phyloP scores from a whole-genome alignment of 2,113 vertebrate genomes.

The Pterocles burchelli region DNA sequence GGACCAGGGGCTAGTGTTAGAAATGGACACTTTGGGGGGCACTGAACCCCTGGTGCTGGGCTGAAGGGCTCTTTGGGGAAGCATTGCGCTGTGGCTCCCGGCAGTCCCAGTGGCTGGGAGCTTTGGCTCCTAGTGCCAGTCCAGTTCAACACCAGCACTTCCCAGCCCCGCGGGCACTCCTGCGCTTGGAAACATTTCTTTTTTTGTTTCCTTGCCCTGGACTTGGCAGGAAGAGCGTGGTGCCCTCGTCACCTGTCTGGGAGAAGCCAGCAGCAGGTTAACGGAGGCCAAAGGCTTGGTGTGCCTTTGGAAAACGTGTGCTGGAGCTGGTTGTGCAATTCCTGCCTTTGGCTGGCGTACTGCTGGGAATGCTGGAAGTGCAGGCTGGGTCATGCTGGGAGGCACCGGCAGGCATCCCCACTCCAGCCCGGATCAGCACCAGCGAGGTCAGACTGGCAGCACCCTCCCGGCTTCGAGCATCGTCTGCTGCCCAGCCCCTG shows the following conservation, averaged over 20 bases:
- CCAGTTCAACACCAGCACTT: fast-evolving
- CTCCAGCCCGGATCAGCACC: fast-evolving
- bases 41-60: neutral
- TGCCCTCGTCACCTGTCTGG: constrained; percentile 8
- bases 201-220: neutral
- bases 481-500: neutral
- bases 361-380: neutral
- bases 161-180: neutral
- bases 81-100: fast-evolving
- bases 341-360: constrained; percentile 35
- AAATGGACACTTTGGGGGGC: neutral
- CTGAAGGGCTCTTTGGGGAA: neutral
- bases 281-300: neutral
- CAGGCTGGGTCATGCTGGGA: neutral
- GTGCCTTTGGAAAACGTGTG: neutral
- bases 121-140: neutral
- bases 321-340: constrained; percentile 19
- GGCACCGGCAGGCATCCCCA: neutral
- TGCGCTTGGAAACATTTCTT: neutral
- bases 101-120: neutral
- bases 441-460: neutral
- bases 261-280: neutral
- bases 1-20: neutral
- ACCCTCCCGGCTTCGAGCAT: neutral
- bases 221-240: neutral